A percentile compares a stretch with the other conserved stretches of the same genome.
phyloP scores from a whole-genome alignment of 2,797 vertebrate species.

The Melanotaenia trifasciata region DNA sequence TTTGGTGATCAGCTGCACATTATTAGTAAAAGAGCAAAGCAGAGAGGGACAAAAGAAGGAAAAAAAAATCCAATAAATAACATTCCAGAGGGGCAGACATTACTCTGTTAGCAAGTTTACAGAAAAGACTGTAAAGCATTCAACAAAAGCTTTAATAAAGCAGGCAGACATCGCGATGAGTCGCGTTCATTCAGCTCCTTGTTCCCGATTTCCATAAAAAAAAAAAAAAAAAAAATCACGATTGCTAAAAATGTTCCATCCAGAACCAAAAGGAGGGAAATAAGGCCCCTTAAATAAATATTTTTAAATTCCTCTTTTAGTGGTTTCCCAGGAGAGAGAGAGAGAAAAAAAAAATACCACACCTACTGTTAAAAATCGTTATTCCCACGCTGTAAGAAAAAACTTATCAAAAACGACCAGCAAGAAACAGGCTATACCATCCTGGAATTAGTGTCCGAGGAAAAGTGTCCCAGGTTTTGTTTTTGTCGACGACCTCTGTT shows the following conservation, averaged over 20 bases:
- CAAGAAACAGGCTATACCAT: constrained; percentile 88
- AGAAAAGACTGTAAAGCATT: constrained; percentile 32
- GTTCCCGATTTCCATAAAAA: constrained; percentile 6
- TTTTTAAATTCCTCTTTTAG: constrained; percentile 71
- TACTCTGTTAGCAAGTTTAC: constrained; percentile 74
- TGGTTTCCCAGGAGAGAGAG: constrained; percentile 38
- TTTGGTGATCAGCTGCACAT: constrained; percentile 79
- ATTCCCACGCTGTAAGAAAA: constrained; percentile 87
- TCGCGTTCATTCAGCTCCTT: constrained; percentile 40
- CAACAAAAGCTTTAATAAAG: constrained; percentile 41
- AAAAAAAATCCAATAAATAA: constrained; percentile 83
- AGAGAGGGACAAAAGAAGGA: constrained; percentile 27
- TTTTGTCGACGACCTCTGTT: constrained; percentile 95
- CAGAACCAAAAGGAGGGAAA: constrained; percentile 57
- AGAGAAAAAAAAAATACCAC: constrained; percentile 50
- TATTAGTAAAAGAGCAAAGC: constrained; percentile 50
- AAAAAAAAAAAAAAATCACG: constrained; percentile 31
- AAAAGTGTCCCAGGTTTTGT: constrained; percentile 96
- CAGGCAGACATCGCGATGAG: constrained; percentile 18
- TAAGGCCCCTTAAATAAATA: constrained; percentile 96
- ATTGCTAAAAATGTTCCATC: constrained; percentile 23
- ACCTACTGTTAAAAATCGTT: constrained; percentile 85
- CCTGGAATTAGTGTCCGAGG: constrained; percentile 93
- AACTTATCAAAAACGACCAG: constrained; percentile 84
- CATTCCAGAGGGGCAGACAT: constrained; percentile 86